phyloP scores from a whole-genome alignment of 2,113 vertebrate species.

The Scartelaos histophorus region DNA sequence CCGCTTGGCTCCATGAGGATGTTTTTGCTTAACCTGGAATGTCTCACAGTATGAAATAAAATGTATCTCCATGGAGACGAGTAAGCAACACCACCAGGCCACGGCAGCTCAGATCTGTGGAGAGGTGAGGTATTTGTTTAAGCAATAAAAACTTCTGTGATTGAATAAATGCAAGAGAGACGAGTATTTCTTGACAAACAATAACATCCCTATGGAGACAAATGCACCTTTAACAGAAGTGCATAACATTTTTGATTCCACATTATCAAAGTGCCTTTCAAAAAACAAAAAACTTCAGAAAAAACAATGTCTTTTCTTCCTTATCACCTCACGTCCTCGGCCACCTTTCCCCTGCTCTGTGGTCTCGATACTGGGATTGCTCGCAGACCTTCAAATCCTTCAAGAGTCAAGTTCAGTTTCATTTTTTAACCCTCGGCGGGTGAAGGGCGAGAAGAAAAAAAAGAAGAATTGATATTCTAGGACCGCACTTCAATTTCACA shows the following conservation, averaged over 20 bases:
- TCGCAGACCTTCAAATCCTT: constrained; percentile 47
- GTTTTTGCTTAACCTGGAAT: too few species aligned
- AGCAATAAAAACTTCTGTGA: too few species aligned
- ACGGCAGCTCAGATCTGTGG: too few species aligned
- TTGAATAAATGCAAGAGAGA: too few species aligned
- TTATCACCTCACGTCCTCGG: constrained; percentile 5
- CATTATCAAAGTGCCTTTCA: background rate
- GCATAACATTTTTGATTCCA: background rate
- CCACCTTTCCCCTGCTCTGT: constrained; percentile 26
- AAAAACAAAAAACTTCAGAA: background rate
- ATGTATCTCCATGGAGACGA: too few species aligned
- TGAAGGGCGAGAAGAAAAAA: background rate
- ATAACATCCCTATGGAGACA: too few species aligned
- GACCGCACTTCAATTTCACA: constrained; percentile 73
- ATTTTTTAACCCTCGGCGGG: constrained; percentile 47
- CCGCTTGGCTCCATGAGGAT: too few species aligned
- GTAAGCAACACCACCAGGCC: too few species aligned
- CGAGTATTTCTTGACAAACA: too few species aligned
- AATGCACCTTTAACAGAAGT: background rate
- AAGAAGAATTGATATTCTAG: constrained; percentile 64
- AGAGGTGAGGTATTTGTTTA: too few species aligned
- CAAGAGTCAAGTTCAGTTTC: constrained; percentile 46
- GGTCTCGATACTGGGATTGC: constrained; percentile 57
- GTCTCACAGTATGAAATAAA: too few species aligned
- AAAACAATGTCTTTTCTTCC: background rate